Evolutionary conservation across 2,888 invertebrate species (phyloP).

Genomic region (Heliconius cydno): DNA sequence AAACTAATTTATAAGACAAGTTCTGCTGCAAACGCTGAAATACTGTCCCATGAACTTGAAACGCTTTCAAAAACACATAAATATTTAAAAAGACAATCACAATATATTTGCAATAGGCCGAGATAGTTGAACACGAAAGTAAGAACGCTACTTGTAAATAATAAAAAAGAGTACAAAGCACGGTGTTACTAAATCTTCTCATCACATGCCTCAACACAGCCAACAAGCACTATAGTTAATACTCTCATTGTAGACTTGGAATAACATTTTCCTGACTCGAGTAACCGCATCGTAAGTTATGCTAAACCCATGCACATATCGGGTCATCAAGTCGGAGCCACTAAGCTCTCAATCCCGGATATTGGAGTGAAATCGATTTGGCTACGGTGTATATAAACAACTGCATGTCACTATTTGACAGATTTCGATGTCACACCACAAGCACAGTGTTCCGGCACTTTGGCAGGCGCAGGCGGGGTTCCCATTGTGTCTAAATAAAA

Average conservation of each 20-base stretch:
- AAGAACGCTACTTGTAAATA: constrained; percentile 77
- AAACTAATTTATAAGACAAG: constrained; percentile 14
- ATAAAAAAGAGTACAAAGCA: constrained; percentile 75
- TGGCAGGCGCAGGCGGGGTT: constrained; percentile 76
- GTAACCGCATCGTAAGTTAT: constrained; percentile 82
- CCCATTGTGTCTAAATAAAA: constrained; percentile 34
- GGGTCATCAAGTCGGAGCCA: constrained; percentile 63
- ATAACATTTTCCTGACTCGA: constrained; percentile 81
- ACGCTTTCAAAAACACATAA: constrained; percentile 67
- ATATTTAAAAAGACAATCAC: constrained; percentile 58
- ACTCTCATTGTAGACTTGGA: constrained; percentile 81
- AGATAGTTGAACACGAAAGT: constrained; percentile 60
- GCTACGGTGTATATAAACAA: constrained; percentile 79
- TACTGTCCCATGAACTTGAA: constrained; percentile 67
- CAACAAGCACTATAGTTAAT: constrained; percentile 82
- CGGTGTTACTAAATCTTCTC: constrained; percentile 83
- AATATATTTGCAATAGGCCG: constrained; percentile 68
- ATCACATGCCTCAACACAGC: constrained; percentile 83
- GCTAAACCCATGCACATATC: constrained; percentile 82
- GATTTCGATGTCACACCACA: constrained; percentile 81
- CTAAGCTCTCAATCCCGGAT: constrained; percentile 56
- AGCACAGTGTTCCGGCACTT: constrained; percentile 82
- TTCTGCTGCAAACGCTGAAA: constrained; percentile 52
- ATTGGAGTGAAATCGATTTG: constrained; percentile 63
- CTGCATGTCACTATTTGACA: constrained; percentile 83